Evolutionary conservation across 2,797 vertebrate species (phyloP).

Genomic region (Megalops cyprinoides): DNA sequence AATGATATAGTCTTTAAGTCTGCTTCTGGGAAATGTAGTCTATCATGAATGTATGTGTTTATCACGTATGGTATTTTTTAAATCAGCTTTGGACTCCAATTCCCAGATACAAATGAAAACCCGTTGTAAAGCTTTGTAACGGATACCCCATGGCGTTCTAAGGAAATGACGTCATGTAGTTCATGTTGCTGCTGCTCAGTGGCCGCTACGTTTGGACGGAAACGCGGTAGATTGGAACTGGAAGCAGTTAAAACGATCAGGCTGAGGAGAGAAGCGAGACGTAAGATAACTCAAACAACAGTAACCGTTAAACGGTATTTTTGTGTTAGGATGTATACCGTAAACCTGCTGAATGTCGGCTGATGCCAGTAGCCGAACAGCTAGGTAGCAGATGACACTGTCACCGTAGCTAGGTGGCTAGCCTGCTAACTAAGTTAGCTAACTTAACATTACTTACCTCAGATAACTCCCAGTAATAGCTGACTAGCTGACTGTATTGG

Average conservation of each 20-base stretch:
- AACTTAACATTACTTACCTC: too few relatives aligned
- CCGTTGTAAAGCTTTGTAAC: too few relatives aligned
- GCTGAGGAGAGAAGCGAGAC: neutral
- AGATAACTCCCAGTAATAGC: too few relatives aligned
- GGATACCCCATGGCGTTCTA: neutral
- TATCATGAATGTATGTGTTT: too few relatives aligned
- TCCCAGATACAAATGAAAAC: too few relatives aligned
- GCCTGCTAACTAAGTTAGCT: neutral
- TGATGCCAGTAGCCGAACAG: neutral
- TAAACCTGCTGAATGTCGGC: neutral
- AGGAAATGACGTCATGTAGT: slow-evolving; percentile 27
- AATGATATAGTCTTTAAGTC: too few relatives aligned
- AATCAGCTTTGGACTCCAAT: too few relatives aligned
- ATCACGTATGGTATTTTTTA: too few relatives aligned
- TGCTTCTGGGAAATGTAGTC: too few relatives aligned
- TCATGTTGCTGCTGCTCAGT: too few relatives aligned
- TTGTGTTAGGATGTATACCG: too few relatives aligned
- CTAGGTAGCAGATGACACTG: neutral
- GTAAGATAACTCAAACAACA: neutral
- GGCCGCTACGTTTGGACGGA: slow-evolving; percentile 30
- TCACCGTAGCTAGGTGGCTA: neutral
- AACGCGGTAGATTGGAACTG: slow-evolving; percentile 48
- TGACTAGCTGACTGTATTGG: too few relatives aligned
- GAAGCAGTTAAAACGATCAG: neutral
- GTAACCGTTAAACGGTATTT: neutral